Percentiles rank a stretch among this genome's conserved stretches.
phyloP scores from a whole-genome alignment of 2,797 vertebrate species.

The Chiloscyllium punctatum region DNA sequence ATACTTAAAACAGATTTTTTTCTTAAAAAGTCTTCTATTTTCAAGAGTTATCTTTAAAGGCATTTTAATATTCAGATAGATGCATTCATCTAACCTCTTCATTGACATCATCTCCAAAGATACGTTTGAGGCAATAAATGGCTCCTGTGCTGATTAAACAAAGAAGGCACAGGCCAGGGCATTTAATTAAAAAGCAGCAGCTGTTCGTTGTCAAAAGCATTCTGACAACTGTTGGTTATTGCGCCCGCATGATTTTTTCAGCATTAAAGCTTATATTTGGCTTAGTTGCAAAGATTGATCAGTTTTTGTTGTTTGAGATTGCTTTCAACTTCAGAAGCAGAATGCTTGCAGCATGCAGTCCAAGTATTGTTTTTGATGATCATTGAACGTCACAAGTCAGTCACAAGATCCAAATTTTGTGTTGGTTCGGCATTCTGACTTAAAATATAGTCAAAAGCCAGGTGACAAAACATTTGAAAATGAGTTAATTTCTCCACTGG shows the following conservation, averaged over 20 bases:
- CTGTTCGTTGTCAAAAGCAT: conserved; percentile 7
- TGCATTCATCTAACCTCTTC: background rate
- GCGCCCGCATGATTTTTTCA: background rate
- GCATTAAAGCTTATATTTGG: background rate
- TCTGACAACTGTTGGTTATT: background rate
- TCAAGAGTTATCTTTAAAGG: background rate
- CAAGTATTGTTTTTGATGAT: background rate
- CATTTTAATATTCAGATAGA: background rate
- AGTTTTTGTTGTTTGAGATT: background rate
- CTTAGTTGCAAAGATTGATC: background rate
- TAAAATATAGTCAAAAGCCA: background rate
- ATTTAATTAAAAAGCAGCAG: conserved; percentile 22
- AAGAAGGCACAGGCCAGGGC: background rate
- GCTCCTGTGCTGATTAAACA: conserved; percentile 3
- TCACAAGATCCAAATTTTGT: background rate
- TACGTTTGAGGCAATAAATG: background rate
- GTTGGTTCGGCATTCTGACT: background rate
- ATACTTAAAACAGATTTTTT: background rate
- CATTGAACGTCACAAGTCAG: background rate
- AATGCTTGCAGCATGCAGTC: background rate
- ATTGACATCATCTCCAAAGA: background rate
- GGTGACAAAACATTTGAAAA: background rate
- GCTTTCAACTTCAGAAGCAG: background rate
- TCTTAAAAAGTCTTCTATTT: background rate
- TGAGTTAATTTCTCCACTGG: background rate